These are phyloP conservation scores for Ochropleura plecta DNA, from an alignment of 2,888 invertebrate genomes.

Conservation along the genomic window DNA sequence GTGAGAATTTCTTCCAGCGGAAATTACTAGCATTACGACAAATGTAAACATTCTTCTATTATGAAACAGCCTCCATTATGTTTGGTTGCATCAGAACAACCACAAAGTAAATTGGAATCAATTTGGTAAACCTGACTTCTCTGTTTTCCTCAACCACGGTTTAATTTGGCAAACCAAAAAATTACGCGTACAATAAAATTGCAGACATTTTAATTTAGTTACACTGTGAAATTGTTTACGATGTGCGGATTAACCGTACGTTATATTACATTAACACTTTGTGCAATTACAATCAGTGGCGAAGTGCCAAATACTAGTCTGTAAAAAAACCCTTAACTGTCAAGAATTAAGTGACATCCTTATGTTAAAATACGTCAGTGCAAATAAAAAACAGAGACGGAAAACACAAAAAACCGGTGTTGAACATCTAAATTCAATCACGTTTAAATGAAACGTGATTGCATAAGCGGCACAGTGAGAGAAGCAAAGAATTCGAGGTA, in stretches of 20 bases:
- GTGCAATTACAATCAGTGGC: conserved; percentile 39
- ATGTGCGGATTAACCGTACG: conserved; percentile 15
- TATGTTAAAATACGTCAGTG: neutral
- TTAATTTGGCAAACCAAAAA: conserved; percentile 33
- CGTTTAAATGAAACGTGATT: conserved; percentile 51
- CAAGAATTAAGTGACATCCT: conserved; percentile 1
- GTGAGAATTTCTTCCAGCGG: conserved; percentile 47
- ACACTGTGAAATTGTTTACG: conserved; percentile 34
- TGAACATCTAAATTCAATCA: conserved; percentile 58
- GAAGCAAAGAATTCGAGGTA: conserved; percentile 54
- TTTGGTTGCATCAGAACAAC: conserved; percentile 44
- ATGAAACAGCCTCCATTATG: conserved; percentile 47
- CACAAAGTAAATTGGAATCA: conserved; percentile 59
- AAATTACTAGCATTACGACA: conserved; percentile 42
- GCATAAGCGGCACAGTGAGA: conserved; percentile 40
- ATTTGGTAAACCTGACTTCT: conserved; percentile 46
- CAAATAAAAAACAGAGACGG: conserved; percentile 17
- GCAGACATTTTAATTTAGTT: conserved; percentile 17
- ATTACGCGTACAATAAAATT: conserved; percentile 32
- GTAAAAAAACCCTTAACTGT: neutral
- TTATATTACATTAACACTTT: conserved; percentile 32
- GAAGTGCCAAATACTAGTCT: conserved; percentile 10
- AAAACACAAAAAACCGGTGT: conserved; percentile 25
- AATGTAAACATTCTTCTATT: conserved; percentile 51
- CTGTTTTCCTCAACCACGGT: conserved; percentile 33